Evolutionary conservation across 1,140 invertebrate genomes (phyloP), one percentile per base, ranked within the genome.

Genomic region (Drosophila burlai): DNA sequence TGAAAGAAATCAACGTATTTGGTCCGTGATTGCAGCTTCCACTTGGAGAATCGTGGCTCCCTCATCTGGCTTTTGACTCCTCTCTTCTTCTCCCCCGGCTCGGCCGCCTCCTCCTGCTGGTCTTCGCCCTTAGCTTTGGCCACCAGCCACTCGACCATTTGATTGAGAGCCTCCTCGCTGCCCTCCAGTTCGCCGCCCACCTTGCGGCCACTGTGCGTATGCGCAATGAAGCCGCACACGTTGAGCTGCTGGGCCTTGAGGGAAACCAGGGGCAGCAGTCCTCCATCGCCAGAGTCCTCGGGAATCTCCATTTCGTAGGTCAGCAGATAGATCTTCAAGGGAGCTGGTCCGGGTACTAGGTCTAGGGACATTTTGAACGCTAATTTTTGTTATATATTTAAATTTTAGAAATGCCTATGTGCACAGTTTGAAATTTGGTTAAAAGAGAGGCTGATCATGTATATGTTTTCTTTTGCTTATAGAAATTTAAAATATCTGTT

Each of bases 1-100:
- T 62, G 89, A 26, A 89, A 84, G 69, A 84, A 84, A 52, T 79
- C 73, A 45, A 61, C 54, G 54, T 77, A 87, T 57, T 80, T 82
- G 36, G 72, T 38, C 65, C 59, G 54, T 52, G 60, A 26, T 18
- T 73, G 66, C 29, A 71, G 43, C 54, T 66, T 73, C 46, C 68
- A 73, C 1, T 59, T 36, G 7, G 46, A 60, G 40, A 80, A 79
- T 13, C 60, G 49, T 43, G 65, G 65, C 63, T 59, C 21, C 15
- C 34, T 43, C 49, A 71, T 66, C 64, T 63, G 24, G 26, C 49
- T 54, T 29, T 18, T 73, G 38, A 45, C 46, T 16, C 8, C 49
- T 7, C 1, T 34, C 10, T 13, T 34, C 45, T 61, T 61, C 42
- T 31, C 40, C 31, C 15, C 34, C 8, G 29, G 15, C 21, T 18